These are phyloP conservation scores for Smithornis capensis DNA, from an alignment of 2,113 vertebrate species.

Conservation along the genomic window DNA sequence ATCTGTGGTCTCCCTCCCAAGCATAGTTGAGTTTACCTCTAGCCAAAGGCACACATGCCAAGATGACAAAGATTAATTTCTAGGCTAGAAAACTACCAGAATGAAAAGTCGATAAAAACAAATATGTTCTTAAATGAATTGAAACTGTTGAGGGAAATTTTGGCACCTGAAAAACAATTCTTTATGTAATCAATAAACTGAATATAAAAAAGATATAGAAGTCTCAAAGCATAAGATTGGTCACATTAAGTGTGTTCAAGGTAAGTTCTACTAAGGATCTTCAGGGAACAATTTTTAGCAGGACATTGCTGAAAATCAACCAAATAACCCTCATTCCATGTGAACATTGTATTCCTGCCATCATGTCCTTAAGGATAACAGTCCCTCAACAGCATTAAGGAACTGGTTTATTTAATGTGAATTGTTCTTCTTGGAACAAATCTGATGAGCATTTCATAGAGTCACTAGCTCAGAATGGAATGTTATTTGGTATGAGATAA, in stretches of 20 bases:
- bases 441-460: not conserved
- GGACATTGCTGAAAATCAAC: not conserved
- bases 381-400: not conserved
- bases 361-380: not conserved
- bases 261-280: not conserved
- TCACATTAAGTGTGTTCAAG: not conserved
- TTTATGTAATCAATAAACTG: not conserved
- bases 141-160: not conserved
- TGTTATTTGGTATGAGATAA: not conserved
- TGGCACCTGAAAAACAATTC: not conserved
- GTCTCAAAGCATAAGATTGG: not conserved
- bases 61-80: not conserved
- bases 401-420: not conserved
- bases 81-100: not conserved
- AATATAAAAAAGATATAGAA: not conserved
- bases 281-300: not conserved
- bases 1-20: not conserved
- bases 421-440: not conserved
- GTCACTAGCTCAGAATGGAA: not conserved
- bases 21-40: not conserved
- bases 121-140: not conserved
- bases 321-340: not conserved
- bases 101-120: conserved; percentile 34
- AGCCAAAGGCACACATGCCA: not conserved
- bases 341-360: not conserved